Evolutionary conservation across 2,797 vertebrate species (phyloP), one percentile per base, ranked within the genome.

Genomic region (Protonibea diacanthus): DNA sequence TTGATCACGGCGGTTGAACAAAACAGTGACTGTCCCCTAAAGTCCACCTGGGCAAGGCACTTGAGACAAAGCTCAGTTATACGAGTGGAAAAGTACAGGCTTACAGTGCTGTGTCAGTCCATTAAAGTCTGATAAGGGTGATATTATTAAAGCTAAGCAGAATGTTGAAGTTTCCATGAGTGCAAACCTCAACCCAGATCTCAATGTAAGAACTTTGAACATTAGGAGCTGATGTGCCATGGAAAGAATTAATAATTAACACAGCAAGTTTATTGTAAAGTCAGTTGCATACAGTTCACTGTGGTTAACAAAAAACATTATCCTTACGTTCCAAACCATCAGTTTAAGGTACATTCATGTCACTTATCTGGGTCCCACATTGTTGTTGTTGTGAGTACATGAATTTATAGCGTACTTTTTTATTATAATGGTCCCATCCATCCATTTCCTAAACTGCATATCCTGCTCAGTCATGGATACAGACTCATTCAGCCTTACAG

Each of bases 21-120:
- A 12, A 17, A 17, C 21, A 12, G 17, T 29, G 20, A 25, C 11
- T 44, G 48, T 33, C 3, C 8, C 8, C 40, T 1, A 20, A 21
- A 14, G 13, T 25, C 17, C 12, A 45, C 0, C 0, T n/a, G 21
- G 14, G n/a, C 15, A 12, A 23, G n/a, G 18, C 13, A 38, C 27
- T n/a, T 17, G 27, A 40, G 57, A 40, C 5, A 71, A 17, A 48
- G 33, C 2, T 15, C 40, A 33, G n/a, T 10, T 47, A 25, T 6
- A 38, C 1, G 42, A 72, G 12, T 53, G 42, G 68, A 69, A 73
- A 73, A 60, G 3, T 64, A 56, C 53, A 11, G 44, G 5, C 23
- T 58, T 33, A 53, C 7, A 21, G 18, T 29, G 62, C 62, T 38
- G 17, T 45, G 1, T 51, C 44, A 27, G 5, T 62, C 55, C 45